A percentile compares a stretch with the other conserved stretches of the same genome.
phyloP scores from a whole-genome alignment of 2,888 invertebrate species.

The Candidula unifasciata region DNA sequence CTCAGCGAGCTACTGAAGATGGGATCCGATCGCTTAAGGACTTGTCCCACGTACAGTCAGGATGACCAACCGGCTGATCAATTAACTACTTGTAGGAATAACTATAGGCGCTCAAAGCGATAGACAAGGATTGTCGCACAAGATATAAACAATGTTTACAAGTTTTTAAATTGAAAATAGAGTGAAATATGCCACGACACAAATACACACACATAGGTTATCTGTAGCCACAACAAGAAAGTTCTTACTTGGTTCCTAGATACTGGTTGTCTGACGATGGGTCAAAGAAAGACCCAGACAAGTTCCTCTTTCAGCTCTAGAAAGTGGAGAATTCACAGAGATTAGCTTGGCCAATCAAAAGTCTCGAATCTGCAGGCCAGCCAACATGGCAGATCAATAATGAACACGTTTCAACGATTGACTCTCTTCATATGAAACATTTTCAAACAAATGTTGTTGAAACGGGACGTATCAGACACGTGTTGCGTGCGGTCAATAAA shows the following conservation, averaged over 20 bases:
- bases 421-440: neutral
- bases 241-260: slow-evolving; percentile 27
- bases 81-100: no score
- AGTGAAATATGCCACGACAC: neutral
- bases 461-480: neutral
- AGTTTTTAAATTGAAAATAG: no score
- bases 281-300: slow-evolving; percentile 29
- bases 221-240: neutral
- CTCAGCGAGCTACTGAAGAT: no score
- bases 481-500: slow-evolving; percentile 15
- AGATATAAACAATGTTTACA: no score
- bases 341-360: slow-evolving; percentile 42
- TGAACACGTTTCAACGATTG: slow-evolving; percentile 35
- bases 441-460: neutral
- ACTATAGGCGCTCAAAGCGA: no score
- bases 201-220: neutral
- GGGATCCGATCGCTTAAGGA: no score
- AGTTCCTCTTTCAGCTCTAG: slow-evolving; percentile 41
- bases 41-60: no score
- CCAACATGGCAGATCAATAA: slow-evolving; percentile 50
- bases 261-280: slow-evolving; percentile 16
- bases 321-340: slow-evolving; percentile 4
- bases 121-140: no score
- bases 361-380: slow-evolving; percentile 14
- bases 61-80: no score